A percentile compares a stretch with the other conserved stretches of the same genome.
These are phyloP conservation scores for Probaryconus sp. DNA, from an alignment of 1,140 invertebrate genomes.

Conservation along the genomic window DNA sequence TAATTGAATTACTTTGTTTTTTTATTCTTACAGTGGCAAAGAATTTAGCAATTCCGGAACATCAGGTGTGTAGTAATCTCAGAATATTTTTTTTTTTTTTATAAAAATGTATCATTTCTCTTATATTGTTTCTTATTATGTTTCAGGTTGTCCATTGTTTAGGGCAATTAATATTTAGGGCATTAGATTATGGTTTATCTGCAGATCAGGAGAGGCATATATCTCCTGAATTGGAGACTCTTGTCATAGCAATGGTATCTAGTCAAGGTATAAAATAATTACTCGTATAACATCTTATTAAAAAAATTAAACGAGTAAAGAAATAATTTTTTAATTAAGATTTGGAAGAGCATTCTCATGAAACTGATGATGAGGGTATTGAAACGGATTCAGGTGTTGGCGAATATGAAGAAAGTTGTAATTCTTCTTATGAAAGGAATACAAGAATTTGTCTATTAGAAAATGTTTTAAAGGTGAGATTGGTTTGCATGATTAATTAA, in stretches of 20 bases:
- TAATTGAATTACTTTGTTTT: slow-evolving; percentile 3
- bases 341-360: slow-evolving; percentile 77
- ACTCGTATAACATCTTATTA: background rate
- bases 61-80: slow-evolving; percentile 60
- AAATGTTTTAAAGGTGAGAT: slow-evolving; percentile 34
- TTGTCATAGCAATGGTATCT: slow-evolving; percentile 88
- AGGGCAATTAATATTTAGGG: slow-evolving; percentile 89
- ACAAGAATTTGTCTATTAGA: slow-evolving; percentile 17
- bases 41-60: slow-evolving; percentile 60
- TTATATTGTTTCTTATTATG: slow-evolving; percentile 44
- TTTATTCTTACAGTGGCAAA: slow-evolving; percentile 61
- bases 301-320: background rate
- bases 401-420: slow-evolving; percentile 77
- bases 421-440: slow-evolving; percentile 27
- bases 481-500: background rate
- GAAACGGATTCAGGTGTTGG: slow-evolving; percentile 90
- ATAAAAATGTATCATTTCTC: slow-evolving; percentile 8
- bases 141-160: slow-evolving; percentile 87
- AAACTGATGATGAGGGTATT: slow-evolving; percentile 93
- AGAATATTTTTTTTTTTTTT: background rate
- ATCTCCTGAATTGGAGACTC: slow-evolving; percentile 88
- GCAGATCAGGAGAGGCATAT: slow-evolving; percentile 91
- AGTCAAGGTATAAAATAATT: slow-evolving; percentile 76
- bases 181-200: slow-evolving; percentile 90
- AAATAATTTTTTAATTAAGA: slow-evolving; percentile 21